Base-by-base conservation (phyloP, 2,797 vertebrate species). In the Diglossa cyanea region DNA sequence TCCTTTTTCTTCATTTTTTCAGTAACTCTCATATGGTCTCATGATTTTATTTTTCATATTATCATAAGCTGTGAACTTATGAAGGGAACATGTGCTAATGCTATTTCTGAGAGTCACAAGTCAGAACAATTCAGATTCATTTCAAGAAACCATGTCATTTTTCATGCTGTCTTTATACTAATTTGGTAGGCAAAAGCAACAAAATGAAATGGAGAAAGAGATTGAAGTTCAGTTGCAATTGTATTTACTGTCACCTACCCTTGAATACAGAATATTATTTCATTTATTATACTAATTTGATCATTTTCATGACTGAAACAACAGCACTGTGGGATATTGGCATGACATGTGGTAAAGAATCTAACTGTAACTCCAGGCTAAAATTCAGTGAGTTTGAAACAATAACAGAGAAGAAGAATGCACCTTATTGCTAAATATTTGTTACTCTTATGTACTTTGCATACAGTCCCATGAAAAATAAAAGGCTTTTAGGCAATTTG, bases 101-200 rank as follows among this genome's bases (percentile, higher is more conserved):
- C 78, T 95, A 86, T 95, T 94, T 95, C 74, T 85, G 88, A 88
- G 63, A 86, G 39, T 86, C 78, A 73, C 68, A 94, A 94, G 68
- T 90, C 66, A 58, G 92, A 90, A 42, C 30, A 45, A 81, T 61
- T 78, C 60, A 82, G 31, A 82, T 86, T 44, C 7, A 9, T 90
- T 86, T 81, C 76, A 66, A 81, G 71, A 91, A 95, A 60, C 17
- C 2, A 19, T 54, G 28, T 37, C 11, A 58, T 70, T 81, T 94
- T 82, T 55, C 67, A 60, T 63, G 3, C 79, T 76, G 42, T 70
- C 57, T 94, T 92, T 54, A 63, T 40, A 40, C 39, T 78, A 66
- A 71, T 77, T 85, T 75, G 45, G 48, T 68, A 88, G 40, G 28
- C 35, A 78, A 88, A 91, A 62, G 65, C 48, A 73, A 42, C 23